These are phyloP conservation scores for Lypha dubia DNA, from an alignment of 2,888 invertebrate species.

Conservation along the genomic window DNA sequence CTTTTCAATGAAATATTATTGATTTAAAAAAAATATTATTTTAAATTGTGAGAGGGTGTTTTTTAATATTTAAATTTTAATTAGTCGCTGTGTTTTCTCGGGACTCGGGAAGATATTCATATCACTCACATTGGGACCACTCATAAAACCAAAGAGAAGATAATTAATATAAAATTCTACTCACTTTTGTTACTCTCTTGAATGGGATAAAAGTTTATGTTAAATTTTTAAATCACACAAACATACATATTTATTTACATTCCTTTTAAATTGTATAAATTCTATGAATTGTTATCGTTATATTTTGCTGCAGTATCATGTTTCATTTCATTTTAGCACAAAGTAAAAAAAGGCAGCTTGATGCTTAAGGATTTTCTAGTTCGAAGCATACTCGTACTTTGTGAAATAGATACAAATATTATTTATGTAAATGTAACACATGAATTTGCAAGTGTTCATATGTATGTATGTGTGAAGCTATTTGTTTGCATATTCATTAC, in stretches of 20 bases:
- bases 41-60: too few relatives aligned
- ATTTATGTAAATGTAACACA: too few relatives aligned
- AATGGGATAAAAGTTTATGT: neutral
- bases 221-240: slow-evolving; percentile 10
- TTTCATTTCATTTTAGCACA: neutral
- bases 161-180: neutral
- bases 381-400: neutral
- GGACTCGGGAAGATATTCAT: too few relatives aligned
- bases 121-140: too few relatives aligned
- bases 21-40: too few relatives aligned
- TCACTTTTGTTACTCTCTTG: neutral
- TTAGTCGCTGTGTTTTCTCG: too few relatives aligned
- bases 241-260: slow-evolving; percentile 18
- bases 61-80: too few relatives aligned
- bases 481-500: slow-evolving; percentile 6
- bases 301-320: neutral
- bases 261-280: too few relatives aligned
- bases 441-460: too few relatives aligned
- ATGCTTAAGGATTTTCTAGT: slow-evolving; percentile 12
- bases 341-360: slow-evolving; percentile 12
- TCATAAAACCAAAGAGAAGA: too few relatives aligned
- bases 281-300: slow-evolving; percentile 7
- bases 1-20: too few relatives aligned
- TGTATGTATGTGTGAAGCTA: neutral
- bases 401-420: neutral